These are phyloP conservation scores for Gibbula magus DNA, from an alignment of 2,888 invertebrate genomes.

Conservation along the genomic window DNA sequence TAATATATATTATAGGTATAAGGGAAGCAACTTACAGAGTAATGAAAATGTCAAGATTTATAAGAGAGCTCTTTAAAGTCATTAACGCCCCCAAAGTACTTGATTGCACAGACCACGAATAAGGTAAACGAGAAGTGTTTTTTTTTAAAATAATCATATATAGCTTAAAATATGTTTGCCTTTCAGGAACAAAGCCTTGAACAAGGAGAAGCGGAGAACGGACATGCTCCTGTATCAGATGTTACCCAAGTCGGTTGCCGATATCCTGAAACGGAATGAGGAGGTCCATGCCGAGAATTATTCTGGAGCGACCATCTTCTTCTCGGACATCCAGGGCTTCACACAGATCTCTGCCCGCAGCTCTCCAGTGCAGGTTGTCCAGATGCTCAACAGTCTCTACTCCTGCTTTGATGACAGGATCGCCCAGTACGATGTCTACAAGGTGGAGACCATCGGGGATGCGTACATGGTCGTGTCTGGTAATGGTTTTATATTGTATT, in stretches of 20 bases:
- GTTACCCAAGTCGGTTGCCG: slow-evolving; percentile 59
- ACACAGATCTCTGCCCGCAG: slow-evolving; percentile 57
- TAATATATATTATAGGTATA: too few species aligned
- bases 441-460: slow-evolving; percentile 57
- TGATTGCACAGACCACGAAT: too few species aligned
- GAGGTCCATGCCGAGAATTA: slow-evolving; percentile 57
- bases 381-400: slow-evolving; percentile 64
- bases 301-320: slow-evolving; percentile 57
- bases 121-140: too few species aligned
- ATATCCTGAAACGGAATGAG: slow-evolving; percentile 57
- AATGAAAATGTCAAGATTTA: too few species aligned
- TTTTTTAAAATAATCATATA: too few species aligned
- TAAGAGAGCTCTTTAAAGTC: too few species aligned
- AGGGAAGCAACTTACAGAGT: too few species aligned
- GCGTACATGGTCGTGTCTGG: slow-evolving; percentile 28
- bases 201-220: slow-evolving; percentile 58
- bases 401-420: slow-evolving; percentile 57
- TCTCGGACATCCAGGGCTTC: slow-evolving; percentile 63
- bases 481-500: too few species aligned
- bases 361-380: slow-evolving; percentile 60
- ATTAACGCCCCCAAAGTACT: too few species aligned
- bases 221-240: slow-evolving; percentile 61
- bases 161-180: too few species aligned
- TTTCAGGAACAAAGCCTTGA: slow-evolving; percentile 52
- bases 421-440: slow-evolving; percentile 60